Evolutionary conservation across 2,113 vertebrate species (phyloP).

Genomic region (Mystacornis crossleyi): DNA sequence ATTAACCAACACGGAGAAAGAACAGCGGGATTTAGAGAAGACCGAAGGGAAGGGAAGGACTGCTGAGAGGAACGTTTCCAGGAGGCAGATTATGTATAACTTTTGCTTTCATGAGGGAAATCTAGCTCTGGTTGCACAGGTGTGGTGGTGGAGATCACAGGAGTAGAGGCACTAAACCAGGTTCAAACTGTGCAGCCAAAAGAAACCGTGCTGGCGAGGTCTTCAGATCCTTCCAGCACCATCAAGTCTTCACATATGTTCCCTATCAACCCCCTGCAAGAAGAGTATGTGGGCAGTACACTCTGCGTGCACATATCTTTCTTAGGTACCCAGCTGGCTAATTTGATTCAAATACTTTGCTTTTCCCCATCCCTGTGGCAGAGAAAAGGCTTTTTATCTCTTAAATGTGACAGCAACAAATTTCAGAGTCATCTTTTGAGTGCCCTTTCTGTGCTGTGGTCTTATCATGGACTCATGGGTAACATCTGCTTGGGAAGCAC

Average conservation of each 20-base stretch:
- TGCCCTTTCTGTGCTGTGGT: not conserved
- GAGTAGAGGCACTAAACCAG: not conserved
- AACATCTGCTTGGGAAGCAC: not conserved
- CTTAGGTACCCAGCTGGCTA: not conserved
- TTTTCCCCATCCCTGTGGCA: not conserved
- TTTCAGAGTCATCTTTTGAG: not conserved
- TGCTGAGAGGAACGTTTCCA: not conserved
- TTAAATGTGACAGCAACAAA: not conserved
- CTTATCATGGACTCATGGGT: not conserved
- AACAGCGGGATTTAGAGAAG: not conserved
- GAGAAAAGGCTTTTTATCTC: not conserved
- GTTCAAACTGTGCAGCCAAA: not conserved
- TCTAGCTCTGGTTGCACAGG: not conserved
- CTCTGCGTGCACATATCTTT: not conserved
- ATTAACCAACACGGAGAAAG: not conserved
- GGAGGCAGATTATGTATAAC: not conserved
- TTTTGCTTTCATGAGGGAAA: not conserved
- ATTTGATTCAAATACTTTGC: not conserved
- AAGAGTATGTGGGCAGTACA: not conserved
- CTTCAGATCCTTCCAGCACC: not conserved
- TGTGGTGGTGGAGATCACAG: not conserved
- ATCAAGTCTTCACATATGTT: not conserved
- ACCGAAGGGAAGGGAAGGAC: not conserved
- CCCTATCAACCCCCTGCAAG: not conserved
- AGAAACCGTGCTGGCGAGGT: fast-evolving